Conservation (phyloP, 2,888 invertebrate species). For the Polylopha cassiicola region DNA sequence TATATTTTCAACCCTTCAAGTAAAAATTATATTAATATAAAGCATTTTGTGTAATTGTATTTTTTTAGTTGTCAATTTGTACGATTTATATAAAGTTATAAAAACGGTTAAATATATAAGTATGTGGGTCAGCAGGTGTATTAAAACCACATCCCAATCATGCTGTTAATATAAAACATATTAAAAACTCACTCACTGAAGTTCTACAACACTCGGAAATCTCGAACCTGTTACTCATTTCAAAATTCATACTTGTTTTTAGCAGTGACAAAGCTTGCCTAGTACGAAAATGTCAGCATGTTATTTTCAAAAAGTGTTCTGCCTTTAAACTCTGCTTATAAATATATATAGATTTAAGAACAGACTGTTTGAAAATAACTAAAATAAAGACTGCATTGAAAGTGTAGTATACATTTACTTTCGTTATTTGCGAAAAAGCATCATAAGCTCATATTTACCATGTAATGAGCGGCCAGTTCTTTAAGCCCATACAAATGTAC, state of each 20-base stretch:
- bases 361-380: constrained; percentile 35
- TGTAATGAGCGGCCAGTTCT: not conserved
- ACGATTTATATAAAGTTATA: too few species aligned
- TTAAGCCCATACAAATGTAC: not conserved
- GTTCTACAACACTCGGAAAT: constrained; percentile 9
- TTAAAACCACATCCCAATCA: constrained; percentile 20
- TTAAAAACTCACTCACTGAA: constrained; percentile 29
- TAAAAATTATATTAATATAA: too few species aligned
- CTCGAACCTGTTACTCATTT: constrained; percentile 34
- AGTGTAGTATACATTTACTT: constrained; percentile 45
- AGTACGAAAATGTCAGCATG: constrained; percentile 33
- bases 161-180: constrained; percentile 30
- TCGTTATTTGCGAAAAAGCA: constrained; percentile 1
- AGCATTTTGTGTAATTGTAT: too few species aligned
- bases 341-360: too few species aligned
- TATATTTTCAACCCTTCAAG: too few species aligned
- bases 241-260: constrained; percentile 17
- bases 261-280: constrained; percentile 43
- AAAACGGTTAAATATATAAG: too few species aligned
- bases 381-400: constrained; percentile 52
- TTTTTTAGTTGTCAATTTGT: too few species aligned
- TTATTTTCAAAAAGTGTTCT: constrained; percentile 37
- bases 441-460: not conserved
- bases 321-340: too few species aligned
- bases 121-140: constrained; percentile 1